Conservation (phyloP, 2,888 invertebrate species). For the Trisateles emortualis region DNA sequence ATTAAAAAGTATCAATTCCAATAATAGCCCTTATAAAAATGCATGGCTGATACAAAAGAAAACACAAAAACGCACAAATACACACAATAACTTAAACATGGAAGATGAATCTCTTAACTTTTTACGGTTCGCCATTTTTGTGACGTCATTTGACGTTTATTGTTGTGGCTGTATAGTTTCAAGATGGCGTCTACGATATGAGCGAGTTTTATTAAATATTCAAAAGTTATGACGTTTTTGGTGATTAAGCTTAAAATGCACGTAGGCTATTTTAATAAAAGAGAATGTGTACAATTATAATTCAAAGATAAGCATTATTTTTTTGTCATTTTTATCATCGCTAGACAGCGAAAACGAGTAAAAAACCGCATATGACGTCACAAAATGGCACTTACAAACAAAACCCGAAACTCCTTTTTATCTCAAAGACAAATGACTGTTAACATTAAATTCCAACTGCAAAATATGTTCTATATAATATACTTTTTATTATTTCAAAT, state of each 20-base stretch:
- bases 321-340: slow-evolving; percentile 19
- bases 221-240: slow-evolving; percentile 37
- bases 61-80: slow-evolving; percentile 51
- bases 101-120: slow-evolving; percentile 49
- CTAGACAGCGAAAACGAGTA: slow-evolving; percentile 21
- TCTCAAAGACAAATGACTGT: slow-evolving; percentile 67
- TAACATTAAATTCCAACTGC: slow-evolving; percentile 67
- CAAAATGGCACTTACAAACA: slow-evolving; percentile 47
- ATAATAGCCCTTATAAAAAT: slow-evolving; percentile 46
- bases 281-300: slow-evolving; percentile 34
- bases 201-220: slow-evolving; percentile 42
- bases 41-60: slow-evolving; percentile 41
- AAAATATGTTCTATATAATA: slow-evolving; percentile 54
- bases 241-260: slow-evolving; percentile 39
- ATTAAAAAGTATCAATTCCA: slow-evolving; percentile 51
- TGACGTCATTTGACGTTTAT: slow-evolving; percentile 49
- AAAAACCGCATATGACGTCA: slow-evolving; percentile 31
- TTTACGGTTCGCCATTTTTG: slow-evolving; percentile 41
- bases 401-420: slow-evolving; percentile 56
- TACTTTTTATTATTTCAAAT: slow-evolving; percentile 60
- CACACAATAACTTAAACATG: slow-evolving; percentile 53
- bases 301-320: slow-evolving; percentile 28
- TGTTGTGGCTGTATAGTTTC: slow-evolving; percentile 41
- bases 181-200: slow-evolving; percentile 42
- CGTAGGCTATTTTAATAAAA: slow-evolving; percentile 44